Percentiles rank a stretch among this genome's conserved stretches.
These are phyloP conservation scores for Gymnorhina tibicen DNA, from an alignment of 2,113 vertebrate species.

Conservation along the genomic window DNA sequence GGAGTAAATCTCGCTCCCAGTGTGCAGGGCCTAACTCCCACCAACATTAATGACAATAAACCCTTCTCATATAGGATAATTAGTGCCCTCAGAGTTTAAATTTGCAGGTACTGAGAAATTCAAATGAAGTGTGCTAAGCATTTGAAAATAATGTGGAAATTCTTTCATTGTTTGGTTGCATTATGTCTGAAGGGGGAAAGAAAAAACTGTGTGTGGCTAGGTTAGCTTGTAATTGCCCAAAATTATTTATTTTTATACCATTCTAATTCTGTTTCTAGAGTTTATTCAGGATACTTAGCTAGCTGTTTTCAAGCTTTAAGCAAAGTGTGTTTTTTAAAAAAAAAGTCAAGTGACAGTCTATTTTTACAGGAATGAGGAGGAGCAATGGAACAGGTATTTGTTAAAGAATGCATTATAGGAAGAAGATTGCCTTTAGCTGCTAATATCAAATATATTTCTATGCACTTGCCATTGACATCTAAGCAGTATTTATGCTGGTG, in stretches of 20 bases:
- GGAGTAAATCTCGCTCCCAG: neutral
- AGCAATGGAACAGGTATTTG: neutral
- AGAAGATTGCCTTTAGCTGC: neutral
- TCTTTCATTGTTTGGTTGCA: constrained; percentile 50
- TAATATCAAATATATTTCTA: neutral
- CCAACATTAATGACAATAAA: constrained; percentile 2
- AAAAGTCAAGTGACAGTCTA: neutral
- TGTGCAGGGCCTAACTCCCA: neutral
- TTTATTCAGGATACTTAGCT: constrained; percentile 24
- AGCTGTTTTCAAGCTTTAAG: constrained; percentile 49
- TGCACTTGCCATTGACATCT: neutral
- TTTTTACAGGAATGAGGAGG: constrained; percentile 35
- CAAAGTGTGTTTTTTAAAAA: neutral
- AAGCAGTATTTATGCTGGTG: neutral
- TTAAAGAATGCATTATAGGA: neutral
- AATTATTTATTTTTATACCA: constrained; percentile 53
- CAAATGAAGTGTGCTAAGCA: constrained; percentile 21
- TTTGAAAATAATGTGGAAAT: constrained; percentile 39
- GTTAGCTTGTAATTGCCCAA: constrained; percentile 48
- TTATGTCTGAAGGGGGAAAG: constrained; percentile 37
- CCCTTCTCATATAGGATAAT: neutral
- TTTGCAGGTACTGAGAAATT: constrained; percentile 2
- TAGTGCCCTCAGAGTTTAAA: constrained; percentile 15
- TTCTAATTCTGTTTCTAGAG: constrained; percentile 60
- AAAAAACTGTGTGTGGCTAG: constrained; percentile 16